Evolutionary conservation across 1,140 invertebrate genomes (phyloP).

Genomic region (Drosophila orena): DNA sequence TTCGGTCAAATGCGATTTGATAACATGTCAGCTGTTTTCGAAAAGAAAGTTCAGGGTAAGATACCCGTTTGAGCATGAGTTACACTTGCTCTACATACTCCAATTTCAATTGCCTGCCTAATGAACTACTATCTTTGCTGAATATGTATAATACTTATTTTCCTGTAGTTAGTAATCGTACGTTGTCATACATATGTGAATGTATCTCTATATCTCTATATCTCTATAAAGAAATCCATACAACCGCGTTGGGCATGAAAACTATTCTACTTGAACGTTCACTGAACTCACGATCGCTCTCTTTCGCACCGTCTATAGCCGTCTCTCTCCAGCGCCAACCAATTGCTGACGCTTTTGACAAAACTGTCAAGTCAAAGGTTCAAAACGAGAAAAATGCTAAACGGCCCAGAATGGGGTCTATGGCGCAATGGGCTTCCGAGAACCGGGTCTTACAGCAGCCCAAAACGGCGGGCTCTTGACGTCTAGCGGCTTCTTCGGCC

Average conservation of each 20-base stretch:
- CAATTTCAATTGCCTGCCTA: background rate
- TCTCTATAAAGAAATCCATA: background rate
- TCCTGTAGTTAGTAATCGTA: too few species aligned
- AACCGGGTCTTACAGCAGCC: slow-evolving; percentile 58
- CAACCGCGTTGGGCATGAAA: slow-evolving; percentile 50
- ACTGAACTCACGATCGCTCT: slow-evolving; percentile 68
- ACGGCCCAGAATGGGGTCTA: slow-evolving; percentile 60
- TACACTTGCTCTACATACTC: too few species aligned
- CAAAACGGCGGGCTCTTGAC: slow-evolving; percentile 51
- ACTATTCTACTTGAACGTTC: slow-evolving; percentile 63
- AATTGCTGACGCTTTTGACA: slow-evolving; percentile 42
- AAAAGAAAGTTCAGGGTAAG: background rate
- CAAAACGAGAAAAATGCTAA: slow-evolving; percentile 59
- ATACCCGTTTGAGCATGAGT: background rate
- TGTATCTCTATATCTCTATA: background rate
- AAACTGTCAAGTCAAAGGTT: slow-evolving; percentile 74
- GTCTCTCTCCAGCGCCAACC: background rate
- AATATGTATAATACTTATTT: background rate
- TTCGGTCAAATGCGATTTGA: slow-evolving; percentile 28
- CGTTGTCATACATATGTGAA: too few species aligned
- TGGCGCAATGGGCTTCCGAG: slow-evolving; percentile 69
- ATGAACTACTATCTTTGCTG: background rate
- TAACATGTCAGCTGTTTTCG: background rate
- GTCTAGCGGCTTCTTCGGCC: slow-evolving; percentile 34
- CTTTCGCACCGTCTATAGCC: background rate